A percentile compares a stretch with the other conserved stretches of the same genome.
Conservation (phyloP, 2,888 invertebrate genomes). For the Lycia hirtaria region DNA sequence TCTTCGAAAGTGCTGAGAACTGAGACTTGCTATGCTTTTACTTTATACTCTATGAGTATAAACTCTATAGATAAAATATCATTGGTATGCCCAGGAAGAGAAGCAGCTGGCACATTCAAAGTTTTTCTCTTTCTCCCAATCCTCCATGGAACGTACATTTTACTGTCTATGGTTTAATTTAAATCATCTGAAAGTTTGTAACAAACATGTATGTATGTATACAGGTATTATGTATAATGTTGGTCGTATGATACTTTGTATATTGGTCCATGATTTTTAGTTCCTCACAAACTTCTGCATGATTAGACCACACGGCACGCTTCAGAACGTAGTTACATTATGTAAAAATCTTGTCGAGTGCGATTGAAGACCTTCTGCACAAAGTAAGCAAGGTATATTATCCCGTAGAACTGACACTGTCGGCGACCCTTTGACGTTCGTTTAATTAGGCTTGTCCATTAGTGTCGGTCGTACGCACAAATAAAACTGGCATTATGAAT, state of each 20-base stretch:
- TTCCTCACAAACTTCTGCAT: conserved; percentile 30
- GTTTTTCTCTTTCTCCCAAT: no score
- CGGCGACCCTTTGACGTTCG: conserved; percentile 56
- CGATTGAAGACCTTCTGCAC: conserved; percentile 13
- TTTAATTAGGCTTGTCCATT: conserved; percentile 73
- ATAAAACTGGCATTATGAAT: conserved; percentile 68
- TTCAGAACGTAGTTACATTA: neutral
- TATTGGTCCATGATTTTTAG: conserved; percentile 24
- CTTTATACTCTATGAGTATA: no score
- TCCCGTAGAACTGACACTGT: conserved; percentile 25
- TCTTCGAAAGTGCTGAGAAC: no score
- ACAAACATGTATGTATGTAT: no score
- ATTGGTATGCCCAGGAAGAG: no score
- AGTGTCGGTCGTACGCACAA: conserved; percentile 56
- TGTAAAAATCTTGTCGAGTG: conserved; percentile 4
- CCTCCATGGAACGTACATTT: no score
- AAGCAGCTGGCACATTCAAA: no score
- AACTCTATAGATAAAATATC: no score
- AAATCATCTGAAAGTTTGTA: no score
- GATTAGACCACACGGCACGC: conserved; percentile 37
- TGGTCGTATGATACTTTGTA: neutral
- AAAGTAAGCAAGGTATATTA: conserved; percentile 12
- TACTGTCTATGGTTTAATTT: no score
- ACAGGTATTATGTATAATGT: no score
- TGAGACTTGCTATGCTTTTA: no score